Conservation (phyloP, 2,113 vertebrate species). For the Crotalus horridus region DNA sequence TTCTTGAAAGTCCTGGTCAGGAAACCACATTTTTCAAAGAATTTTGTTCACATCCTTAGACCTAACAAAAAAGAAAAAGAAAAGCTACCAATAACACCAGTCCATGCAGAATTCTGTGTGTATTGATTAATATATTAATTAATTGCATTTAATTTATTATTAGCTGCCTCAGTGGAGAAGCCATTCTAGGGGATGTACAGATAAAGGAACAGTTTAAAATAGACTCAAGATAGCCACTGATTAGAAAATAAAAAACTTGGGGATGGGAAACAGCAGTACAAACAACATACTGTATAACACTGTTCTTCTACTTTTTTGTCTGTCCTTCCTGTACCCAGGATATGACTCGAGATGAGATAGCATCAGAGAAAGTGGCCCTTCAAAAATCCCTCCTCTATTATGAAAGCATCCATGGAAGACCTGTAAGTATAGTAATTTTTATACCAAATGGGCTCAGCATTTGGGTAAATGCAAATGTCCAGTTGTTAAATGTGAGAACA, state of each 20-base stretch:
- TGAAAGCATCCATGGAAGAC: slow-evolving; percentile 91
- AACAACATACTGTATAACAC: neutral
- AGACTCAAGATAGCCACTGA: neutral
- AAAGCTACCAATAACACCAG: neutral
- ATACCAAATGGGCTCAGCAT: neutral
- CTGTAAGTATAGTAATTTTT: slow-evolving; percentile 71
- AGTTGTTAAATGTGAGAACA: neutral
- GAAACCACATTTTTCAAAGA: neutral
- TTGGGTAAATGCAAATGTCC: neutral
- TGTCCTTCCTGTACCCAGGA: slow-evolving; percentile 73
- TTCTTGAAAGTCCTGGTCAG: neutral
- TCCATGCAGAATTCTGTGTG: neutral
- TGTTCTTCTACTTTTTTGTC: slow-evolving; percentile 11
- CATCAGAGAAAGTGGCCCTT: slow-evolving; percentile 88
- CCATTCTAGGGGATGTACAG: neutral
- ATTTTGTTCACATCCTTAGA: neutral
- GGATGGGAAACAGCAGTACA: neutral
- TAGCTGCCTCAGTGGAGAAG: neutral
- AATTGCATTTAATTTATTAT: neutral
- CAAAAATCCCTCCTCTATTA: slow-evolving; percentile 93
- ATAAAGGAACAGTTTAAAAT: neutral
- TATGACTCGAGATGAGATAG: slow-evolving; percentile 95
- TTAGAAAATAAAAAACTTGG: neutral
- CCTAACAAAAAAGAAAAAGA: neutral
- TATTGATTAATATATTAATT: neutral